A percentile compares a stretch with the other conserved stretches of the same genome.
phyloP scores from a whole-genome alignment of 1,140 invertebrate species.

The Wasmannia auropunctata region DNA sequence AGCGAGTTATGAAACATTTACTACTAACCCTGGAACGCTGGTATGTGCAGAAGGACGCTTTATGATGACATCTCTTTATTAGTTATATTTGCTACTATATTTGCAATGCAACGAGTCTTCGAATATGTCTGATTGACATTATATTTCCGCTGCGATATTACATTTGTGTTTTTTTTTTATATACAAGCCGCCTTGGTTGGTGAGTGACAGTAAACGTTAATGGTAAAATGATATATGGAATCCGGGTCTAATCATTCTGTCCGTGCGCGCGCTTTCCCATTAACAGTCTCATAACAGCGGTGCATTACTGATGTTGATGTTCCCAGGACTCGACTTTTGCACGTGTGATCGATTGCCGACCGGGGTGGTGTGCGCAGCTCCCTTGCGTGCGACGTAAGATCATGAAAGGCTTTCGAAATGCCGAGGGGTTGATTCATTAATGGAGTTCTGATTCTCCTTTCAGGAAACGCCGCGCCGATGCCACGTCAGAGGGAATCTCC shows the following conservation, averaged over 20 bases:
- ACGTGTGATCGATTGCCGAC: conserved; percentile 54
- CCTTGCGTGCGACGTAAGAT: conserved; percentile 65
- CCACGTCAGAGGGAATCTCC: conserved; percentile 46
- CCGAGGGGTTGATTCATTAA: conserved; percentile 75
- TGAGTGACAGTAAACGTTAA: background rate
- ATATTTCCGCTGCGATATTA: background rate
- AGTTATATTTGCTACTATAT: background rate
- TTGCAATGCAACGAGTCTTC: background rate
- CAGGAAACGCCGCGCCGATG: conserved; percentile 12
- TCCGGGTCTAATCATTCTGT: background rate
- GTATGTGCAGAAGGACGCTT: background rate
- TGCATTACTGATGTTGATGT: conserved; percentile 31
- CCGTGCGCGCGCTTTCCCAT: background rate
- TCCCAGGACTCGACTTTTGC: conserved; percentile 33
- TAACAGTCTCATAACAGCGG: conserved; percentile 5
- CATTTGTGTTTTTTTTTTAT: background rate
- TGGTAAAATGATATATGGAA: conserved; percentile 3
- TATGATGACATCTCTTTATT: conserved; percentile 22
- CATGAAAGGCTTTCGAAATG: conserved; percentile 61
- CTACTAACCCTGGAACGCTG: background rate
- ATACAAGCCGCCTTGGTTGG: background rate
- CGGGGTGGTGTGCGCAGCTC: conserved; percentile 58
- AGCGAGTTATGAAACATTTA: conserved; percentile 46
- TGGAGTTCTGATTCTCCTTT: conserved; percentile 69
- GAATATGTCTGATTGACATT: background rate